Evolutionary conservation across 2,888 invertebrate species (phyloP).

Genomic region (Odiellus spinosus): DNA sequence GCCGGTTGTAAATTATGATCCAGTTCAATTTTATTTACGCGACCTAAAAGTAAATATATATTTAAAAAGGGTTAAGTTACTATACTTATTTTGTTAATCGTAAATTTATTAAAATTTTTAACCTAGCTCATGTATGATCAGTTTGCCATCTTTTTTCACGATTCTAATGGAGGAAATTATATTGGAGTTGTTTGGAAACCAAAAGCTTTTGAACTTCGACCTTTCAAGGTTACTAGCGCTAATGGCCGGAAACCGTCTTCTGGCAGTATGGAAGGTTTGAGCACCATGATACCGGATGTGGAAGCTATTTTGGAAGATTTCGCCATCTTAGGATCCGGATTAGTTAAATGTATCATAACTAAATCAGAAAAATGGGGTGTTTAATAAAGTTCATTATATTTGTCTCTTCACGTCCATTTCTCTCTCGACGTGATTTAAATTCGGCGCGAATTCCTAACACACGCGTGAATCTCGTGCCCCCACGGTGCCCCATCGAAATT

Average conservation of each 20-base stretch:
- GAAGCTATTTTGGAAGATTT: conserved; percentile 22
- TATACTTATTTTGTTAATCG: not conserved
- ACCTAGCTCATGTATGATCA: conserved; percentile 36
- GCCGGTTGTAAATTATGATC: conserved; percentile 62
- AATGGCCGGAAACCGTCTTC: conserved; percentile 38
- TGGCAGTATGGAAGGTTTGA: not conserved
- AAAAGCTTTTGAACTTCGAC: conserved; percentile 39
- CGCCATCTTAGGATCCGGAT: conserved; percentile 12
- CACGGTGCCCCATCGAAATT: too few species aligned
- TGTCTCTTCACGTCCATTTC: too few species aligned
- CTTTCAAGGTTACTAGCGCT: conserved; percentile 53
- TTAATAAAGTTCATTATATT: conserved; percentile 1
- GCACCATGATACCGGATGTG: conserved; percentile 7
- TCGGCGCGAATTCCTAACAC: too few species aligned
- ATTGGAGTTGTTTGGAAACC: conserved; percentile 76
- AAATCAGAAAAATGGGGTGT: conserved; percentile 8
- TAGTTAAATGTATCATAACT: conserved; percentile 9
- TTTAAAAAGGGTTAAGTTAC: not conserved
- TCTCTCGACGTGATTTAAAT: too few species aligned
- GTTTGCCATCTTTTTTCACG: conserved; percentile 73
- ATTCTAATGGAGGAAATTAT: conserved; percentile 66
- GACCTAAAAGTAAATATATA: conserved; percentile 49
- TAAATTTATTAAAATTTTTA: not conserved
- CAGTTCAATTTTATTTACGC: conserved; percentile 49
- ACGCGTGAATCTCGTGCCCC: too few species aligned